phyloP scores from a whole-genome alignment of 2,113 vertebrate genomes.

The Myxocyprinus asiaticus region DNA sequence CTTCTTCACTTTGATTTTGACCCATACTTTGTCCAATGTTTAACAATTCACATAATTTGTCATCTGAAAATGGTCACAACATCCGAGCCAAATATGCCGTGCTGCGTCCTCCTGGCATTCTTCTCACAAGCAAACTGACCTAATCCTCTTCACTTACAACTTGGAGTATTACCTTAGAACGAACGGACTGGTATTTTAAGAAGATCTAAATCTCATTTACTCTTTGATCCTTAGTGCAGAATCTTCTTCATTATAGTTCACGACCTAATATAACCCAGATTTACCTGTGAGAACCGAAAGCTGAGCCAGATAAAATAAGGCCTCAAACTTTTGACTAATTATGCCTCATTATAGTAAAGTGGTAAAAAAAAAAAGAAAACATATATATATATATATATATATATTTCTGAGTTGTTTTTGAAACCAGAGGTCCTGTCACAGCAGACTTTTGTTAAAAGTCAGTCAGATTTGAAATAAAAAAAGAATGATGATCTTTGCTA shows the following conservation, averaged over 20 bases:
- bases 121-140: conserved; percentile 10
- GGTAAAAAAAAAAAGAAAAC: no score
- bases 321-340: no score
- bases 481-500: no score
- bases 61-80: background rate
- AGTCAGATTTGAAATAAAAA: no score
- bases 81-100: background rate
- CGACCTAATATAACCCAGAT: background rate
- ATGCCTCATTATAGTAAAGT: no score
- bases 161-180: background rate
- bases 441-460: no score
- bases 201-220: conserved; percentile 32
- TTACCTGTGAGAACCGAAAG: background rate
- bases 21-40: conserved; percentile 34
- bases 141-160: conserved; percentile 42
- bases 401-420: no score
- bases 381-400: no score
- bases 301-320: no score
- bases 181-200: conserved; percentile 48
- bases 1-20: conserved; percentile 34
- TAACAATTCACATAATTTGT: background rate
- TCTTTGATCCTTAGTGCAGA: background rate
- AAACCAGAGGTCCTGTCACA: no score
- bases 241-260: background rate
- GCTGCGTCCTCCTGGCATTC: background rate